Evolutionary conservation across 2,888 invertebrate genomes (phyloP), one percentile per base, ranked within the genome.

Genomic region (Eupithecia inturbata): DNA sequence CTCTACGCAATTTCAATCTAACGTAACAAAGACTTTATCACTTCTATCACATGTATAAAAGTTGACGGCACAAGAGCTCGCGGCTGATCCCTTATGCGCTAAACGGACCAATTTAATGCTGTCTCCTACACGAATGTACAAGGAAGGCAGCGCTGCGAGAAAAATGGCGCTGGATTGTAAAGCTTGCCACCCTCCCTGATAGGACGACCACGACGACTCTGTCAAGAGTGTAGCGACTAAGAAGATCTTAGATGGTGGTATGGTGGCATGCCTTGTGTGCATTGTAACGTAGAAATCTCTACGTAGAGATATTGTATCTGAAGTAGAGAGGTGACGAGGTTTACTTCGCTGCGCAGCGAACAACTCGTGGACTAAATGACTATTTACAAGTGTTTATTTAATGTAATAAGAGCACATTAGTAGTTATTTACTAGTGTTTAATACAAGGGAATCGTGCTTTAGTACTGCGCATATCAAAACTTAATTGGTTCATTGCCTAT

Each of bases 331-430:
- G 79, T 88, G 87, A 87, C 78, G 79, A 77, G 67, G 60, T 31
- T 49, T 68, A 82, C 84, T 89, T 87, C 83, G 81, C 89, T 89
- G 84, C 91, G 89, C 87, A 88, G 88, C 79, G 72, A 71, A 70
- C 68, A 69, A 82, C 93, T 88, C 92, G 93, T 93, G 93, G 91
- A 88, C 83, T 92, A 83, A 78, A 89, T 92, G 87, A 91, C 84
- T 81, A 82, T 84, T 77, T 78, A 77, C 80, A 81, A 73, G 74
- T 81, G 77, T 82, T 82, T 82, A 78, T 79, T 80, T 81, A 79
- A 75, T 80, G 81, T 89, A 91, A 90, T 89, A 88, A 87, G 86
- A 87, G 81, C 86, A 88, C 83, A 79, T 83, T 80, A 82, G 82
- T 78, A 72, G 74, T 80, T 81, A 84, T 85, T 81, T 79, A 83